Evolutionary conservation across 2,113 vertebrate species (phyloP).

Genomic region (Camelus dromedarius): DNA sequence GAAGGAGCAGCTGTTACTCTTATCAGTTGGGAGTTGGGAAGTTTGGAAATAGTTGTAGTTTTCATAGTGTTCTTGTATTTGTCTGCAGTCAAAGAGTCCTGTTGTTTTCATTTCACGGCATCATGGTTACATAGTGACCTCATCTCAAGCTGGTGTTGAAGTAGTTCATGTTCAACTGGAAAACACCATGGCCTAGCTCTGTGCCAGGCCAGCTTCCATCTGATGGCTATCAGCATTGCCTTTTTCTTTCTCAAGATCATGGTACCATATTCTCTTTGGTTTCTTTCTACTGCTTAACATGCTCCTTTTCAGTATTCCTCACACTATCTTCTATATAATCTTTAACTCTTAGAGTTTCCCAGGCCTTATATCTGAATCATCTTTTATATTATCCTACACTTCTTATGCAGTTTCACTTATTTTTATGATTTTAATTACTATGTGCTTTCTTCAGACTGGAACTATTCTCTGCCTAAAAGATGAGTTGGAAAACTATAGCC

Average conservation of each 20-base stretch:
- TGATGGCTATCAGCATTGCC: neutral
- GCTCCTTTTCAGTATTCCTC: neutral
- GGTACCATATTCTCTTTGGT: neutral
- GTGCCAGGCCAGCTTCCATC: neutral
- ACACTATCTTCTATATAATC: neutral
- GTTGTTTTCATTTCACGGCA: neutral
- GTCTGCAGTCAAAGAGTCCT: neutral
- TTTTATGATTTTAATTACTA: neutral
- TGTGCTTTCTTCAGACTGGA: neutral
- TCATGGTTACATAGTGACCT: neutral
- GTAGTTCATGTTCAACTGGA: neutral
- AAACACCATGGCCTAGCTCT: neutral
- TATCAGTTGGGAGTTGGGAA: neutral
- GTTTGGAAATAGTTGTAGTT: neutral
- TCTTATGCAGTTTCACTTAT: neutral
- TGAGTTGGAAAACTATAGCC: neutral
- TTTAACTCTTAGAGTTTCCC: neutral
- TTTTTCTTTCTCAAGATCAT: neutral
- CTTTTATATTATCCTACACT: neutral
- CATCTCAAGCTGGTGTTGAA: neutral
- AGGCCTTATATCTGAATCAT: neutral
- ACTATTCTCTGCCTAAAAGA: neutral
- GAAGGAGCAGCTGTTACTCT: neutral
- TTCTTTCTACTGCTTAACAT: neutral
- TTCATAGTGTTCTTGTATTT: neutral